Base-by-base conservation (phyloP, 1,140 invertebrate species). In the Conus ventricosus region DNA sequence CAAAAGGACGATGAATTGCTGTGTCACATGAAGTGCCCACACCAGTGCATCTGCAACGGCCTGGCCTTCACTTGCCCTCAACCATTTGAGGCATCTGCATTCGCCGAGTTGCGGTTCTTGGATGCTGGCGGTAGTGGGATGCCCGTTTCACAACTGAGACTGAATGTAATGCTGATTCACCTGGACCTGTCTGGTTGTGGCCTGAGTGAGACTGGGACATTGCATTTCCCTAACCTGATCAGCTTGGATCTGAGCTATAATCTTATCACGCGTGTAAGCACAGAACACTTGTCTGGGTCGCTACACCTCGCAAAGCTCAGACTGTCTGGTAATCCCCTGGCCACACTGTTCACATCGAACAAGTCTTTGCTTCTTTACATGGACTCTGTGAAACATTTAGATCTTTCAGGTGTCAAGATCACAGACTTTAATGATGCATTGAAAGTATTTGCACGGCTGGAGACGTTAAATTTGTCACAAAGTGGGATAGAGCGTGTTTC, bases 1-100 rank as follows among this genome's bases (percentile, higher is more conserved):
- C 25, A 89, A n/a, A 78, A 84, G 25, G 88, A 89, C 55, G 88
- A 89, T 53, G 88, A 89, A 39, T 10, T 87, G 15, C 39, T 89
- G 55, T 89, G 88, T 78, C n/a, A 87, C 63, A n/a, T 76, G 2
- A 78, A 54, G 0, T 89, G 85, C 27, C 88, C 85, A 11, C n/a
- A 84, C 0, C 54, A 80, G 51, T 89, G 88, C 75, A 51, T 54
- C n/a, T 87, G 88, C 60, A 25, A 81, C 39, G 86, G 80, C 53
- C 39, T 55, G 51, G 88, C 86, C 23, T 87, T 84, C 55, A 86
- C 55, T 5, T 89, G 88, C 27, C 23, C 27, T 0, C 3, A 53
- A 27, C n/a, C 23, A 4, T 67, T 86, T n/a, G 55, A 17, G 23
- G 81, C 86, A 11, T 8, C 4, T 17, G 25, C 67, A 1, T 23